A percentile compares a stretch with the other conserved stretches of the same genome.
Evolutionary conservation across 2,113 vertebrate genomes (phyloP).

Genomic region (Petroica traversi): DNA sequence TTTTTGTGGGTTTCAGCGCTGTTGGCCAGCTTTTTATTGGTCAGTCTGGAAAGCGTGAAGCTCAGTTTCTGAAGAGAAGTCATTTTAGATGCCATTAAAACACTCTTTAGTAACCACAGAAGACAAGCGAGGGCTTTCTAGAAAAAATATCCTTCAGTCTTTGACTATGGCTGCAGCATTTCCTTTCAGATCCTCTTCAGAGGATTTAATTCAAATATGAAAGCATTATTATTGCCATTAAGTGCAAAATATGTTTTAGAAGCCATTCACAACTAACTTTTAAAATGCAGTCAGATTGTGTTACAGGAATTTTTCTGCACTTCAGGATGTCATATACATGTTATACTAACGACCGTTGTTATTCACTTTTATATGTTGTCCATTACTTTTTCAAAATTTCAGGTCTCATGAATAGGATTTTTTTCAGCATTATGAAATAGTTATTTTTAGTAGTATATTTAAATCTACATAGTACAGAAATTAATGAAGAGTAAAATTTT

Average conservation of each 20-base stretch:
- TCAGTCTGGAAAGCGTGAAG: conserved; percentile 61
- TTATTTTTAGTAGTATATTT: not conserved
- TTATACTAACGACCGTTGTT: not conserved
- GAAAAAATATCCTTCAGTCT: not conserved
- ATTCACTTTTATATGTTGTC: not conserved
- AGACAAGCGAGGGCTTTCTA: not conserved
- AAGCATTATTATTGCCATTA: not conserved
- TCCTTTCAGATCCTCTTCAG: not conserved
- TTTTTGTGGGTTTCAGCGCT: conserved; percentile 21
- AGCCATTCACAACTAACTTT: not conserved
- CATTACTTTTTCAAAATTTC: not conserved
- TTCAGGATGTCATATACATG: not conserved
- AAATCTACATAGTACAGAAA: not conserved
- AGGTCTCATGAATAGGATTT: not conserved
- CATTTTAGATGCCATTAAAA: conserved; percentile 39
- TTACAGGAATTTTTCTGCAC: not conserved
- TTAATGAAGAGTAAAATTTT: not conserved
- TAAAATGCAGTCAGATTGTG: not conserved
- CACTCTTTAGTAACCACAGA: conserved; percentile 45
- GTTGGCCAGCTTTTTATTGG: conserved; percentile 62
- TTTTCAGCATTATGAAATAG: not conserved
- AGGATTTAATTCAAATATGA: not conserved
- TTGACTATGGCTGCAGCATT: not conserved
- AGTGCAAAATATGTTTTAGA: not conserved
- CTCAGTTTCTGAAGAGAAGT: conserved; percentile 70